Base-by-base conservation (phyloP, 1,140 invertebrate species). In the Riptortus pedestris region DNA sequence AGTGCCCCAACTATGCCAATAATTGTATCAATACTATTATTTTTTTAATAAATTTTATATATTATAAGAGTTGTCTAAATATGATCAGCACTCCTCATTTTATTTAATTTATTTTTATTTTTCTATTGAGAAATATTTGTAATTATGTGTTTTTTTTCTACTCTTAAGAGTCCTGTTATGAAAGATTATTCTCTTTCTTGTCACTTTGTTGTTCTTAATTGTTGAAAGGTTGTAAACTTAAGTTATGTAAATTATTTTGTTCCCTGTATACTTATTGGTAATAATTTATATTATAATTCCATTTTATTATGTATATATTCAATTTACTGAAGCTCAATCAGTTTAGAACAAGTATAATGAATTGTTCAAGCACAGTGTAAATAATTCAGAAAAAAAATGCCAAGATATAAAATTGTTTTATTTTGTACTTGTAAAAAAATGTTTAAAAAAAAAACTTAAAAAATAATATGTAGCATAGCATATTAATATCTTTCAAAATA, bases 221-320 rank as follows among this genome's bases (percentile, higher is more conserved):
- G n/a, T n/a, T n/a, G n/a, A 57, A 57, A 57, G 52, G 52, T 57
- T 57, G 52, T 57, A 57, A 2, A 57, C 24, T 27, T 57, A 57
- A 16, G 18, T 27, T 57, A 27, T 57, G 52, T 57, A 57, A 57
- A 57, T 57, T 57, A 57, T 57, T 57, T 27, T 57, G 52, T 57
- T 57, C 24, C 22, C 22, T 57, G 14, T 22, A 57, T 57, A 57
- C 18, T 57, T 57, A 57, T 29, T 57, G 18, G 16, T 29, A 27
- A 22, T 57, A 27, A 57, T 57, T 57, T 27, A 57, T 57, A 57
- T 57, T 14, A 57, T 14, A 16, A 57, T 29, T 27, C 22, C 22
- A 27, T 22, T 57, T n/a, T 22, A 24, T n/a, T 57, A 24, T 16
- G 27, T 57, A 24, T 57, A 57, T 57, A 27, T 57, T 22, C 52